Evolutionary conservation across 1,140 invertebrate species (phyloP).

Genomic region (Hyphantria cunea): DNA sequence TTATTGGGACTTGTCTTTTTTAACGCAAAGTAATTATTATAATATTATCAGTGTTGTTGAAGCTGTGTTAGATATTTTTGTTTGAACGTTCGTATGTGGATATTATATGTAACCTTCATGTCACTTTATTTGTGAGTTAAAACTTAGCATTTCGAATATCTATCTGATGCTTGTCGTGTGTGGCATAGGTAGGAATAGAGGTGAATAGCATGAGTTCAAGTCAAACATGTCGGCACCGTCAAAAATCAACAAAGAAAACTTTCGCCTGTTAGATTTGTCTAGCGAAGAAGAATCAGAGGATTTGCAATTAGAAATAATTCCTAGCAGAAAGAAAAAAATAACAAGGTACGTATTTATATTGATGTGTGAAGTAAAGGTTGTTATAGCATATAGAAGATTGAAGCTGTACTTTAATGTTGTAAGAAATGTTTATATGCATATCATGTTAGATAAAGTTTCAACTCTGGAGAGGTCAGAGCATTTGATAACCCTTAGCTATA

Average conservation of each 20-base stretch:
- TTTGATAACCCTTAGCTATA: neutral
- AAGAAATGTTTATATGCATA: too few relatives aligned
- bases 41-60: too few relatives aligned
- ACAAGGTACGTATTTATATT: slow-evolving; percentile 49
- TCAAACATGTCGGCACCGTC: slow-evolving; percentile 64
- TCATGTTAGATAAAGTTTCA: neutral
- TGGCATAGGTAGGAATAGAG: neutral
- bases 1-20: too few relatives aligned
- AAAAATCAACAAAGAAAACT: slow-evolving; percentile 84
- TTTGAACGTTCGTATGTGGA: neutral
- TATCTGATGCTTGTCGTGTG: slow-evolving; percentile 17
- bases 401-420: too few relatives aligned
- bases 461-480: neutral
- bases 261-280: slow-evolving; percentile 83
- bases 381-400: neutral
- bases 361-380: neutral
- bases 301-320: slow-evolving; percentile 83
- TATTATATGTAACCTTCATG: slow-evolving; percentile 20
- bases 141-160: slow-evolving; percentile 11
- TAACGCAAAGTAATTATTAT: too few relatives aligned
- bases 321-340: slow-evolving; percentile 83
- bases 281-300: slow-evolving; percentile 84
- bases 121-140: slow-evolving; percentile 2
- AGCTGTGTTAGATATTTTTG: too few relatives aligned
- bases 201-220: too few relatives aligned